Percentiles rank a stretch among this genome's conserved stretches.
Conservation (phyloP, 2,888 invertebrate genomes). For the Eristalis arbustorum region DNA sequence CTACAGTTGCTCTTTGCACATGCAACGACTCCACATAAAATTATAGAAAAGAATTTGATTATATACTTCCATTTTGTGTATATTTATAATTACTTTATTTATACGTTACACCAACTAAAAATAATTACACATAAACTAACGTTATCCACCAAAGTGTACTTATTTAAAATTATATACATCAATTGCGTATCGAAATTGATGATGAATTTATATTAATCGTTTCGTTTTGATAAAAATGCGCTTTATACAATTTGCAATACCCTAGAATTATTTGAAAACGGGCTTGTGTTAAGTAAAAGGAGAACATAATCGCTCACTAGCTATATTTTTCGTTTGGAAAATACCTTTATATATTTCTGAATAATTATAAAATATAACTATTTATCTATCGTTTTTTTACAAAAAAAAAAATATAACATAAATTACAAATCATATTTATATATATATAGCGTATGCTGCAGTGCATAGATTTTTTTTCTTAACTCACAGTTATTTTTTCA, state of each 20-base stretch:
- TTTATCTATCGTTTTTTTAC: slow-evolving; percentile 37
- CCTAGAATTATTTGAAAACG: slow-evolving; percentile 21
- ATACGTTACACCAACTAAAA: slow-evolving; percentile 67
- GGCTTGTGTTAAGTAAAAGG: background rate
- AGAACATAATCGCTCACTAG: slow-evolving; percentile 24
- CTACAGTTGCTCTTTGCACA: background rate
- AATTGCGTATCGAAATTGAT: slow-evolving; percentile 59
- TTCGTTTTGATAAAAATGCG: slow-evolving; percentile 28
- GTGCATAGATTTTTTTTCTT: slow-evolving; percentile 3
- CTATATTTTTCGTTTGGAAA: slow-evolving; percentile 17
- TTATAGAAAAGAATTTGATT: background rate
- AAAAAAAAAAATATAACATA: slow-evolving; percentile 13
- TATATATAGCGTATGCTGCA: background rate
- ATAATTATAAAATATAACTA: slow-evolving; percentile 40
- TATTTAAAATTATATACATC: slow-evolving; percentile 60
- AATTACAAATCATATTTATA: slow-evolving; percentile 23
- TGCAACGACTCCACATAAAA: background rate
- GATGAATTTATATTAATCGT: slow-evolving; percentile 11
- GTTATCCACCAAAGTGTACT: slow-evolving; percentile 48
- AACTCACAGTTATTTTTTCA: slow-evolving; percentile 19
- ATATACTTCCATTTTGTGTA: slow-evolving; percentile 8
- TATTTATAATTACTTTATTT: slow-evolving; percentile 63
- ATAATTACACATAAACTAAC: slow-evolving; percentile 59
- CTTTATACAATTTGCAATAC: slow-evolving; percentile 44
- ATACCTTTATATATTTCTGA: slow-evolving; percentile 32